phyloP scores from a whole-genome alignment of 2,113 vertebrate species.

The Anhinga rufa region DNA sequence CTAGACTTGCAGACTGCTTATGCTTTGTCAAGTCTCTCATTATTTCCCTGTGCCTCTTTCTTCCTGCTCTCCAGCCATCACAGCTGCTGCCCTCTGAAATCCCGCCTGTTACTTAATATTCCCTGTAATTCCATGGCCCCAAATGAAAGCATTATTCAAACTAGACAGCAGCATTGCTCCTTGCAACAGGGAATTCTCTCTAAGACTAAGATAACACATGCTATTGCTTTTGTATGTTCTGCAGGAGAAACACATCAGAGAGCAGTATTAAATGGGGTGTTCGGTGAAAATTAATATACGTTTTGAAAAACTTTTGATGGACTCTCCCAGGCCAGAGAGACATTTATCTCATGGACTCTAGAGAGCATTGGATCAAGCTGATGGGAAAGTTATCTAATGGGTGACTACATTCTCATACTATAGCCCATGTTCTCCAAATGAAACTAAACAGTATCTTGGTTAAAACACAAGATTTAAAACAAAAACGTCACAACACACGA shows the following conservation, averaged over 20 bases:
- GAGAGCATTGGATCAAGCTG: neutral
- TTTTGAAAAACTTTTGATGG: neutral
- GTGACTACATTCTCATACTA: neutral
- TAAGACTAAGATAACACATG: neutral
- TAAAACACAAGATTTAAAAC: neutral
- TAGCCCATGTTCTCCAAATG: neutral
- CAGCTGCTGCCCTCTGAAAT: conserved; percentile 21
- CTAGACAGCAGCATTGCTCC: neutral
- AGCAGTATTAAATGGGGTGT: neutral
- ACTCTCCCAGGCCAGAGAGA: neutral
- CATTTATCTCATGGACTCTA: neutral
- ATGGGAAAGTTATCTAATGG: neutral
- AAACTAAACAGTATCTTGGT: neutral
- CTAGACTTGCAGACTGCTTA: neutral
- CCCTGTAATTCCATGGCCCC: neutral
- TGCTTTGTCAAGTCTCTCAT: neutral
- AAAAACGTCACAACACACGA: too few species aligned
- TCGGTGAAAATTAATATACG: neutral
- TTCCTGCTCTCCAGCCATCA: neutral
- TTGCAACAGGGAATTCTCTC: neutral
- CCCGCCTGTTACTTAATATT: neutral
- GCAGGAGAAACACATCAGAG: neutral
- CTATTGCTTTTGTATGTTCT: neutral
- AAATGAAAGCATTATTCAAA: neutral
- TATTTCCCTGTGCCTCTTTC: neutral